A percentile compares a stretch with the other conserved stretches of the same genome.
Evolutionary conservation across 2,888 invertebrate genomes (phyloP).

Genomic region (Agriopis marginaria): DNA sequence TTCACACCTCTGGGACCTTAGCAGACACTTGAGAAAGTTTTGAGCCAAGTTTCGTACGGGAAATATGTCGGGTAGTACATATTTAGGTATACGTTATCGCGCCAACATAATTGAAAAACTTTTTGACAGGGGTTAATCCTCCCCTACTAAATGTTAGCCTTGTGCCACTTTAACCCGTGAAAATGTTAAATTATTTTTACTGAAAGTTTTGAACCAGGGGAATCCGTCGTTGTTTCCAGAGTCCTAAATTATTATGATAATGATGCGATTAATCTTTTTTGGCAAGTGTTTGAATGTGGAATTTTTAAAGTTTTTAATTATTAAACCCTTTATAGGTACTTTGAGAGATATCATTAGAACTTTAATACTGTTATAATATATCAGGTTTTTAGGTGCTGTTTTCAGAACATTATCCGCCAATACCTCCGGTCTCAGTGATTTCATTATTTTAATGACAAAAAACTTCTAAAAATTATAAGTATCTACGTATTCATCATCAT

Average conservation of each 20-base stretch:
- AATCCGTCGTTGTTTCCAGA: slow-evolving; percentile 1
- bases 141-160: slow-evolving; percentile 50
- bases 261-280: background rate
- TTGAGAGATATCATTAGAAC: background rate
- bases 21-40: slow-evolving; percentile 45
- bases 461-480: background rate
- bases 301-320: background rate
- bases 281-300: background rate
- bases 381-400: too few relatives aligned
- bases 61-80: slow-evolving; percentile 67
- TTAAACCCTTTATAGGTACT: background rate
- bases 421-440: too few relatives aligned
- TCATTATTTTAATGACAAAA: background rate
- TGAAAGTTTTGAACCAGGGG: slow-evolving; percentile 13
- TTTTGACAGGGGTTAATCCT: slow-evolving; percentile 76
- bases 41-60: slow-evolving; percentile 61
- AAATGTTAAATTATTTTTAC: slow-evolving; percentile 23
- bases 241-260: slow-evolving; percentile 11
- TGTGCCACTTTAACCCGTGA: slow-evolving; percentile 26
- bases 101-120: slow-evolving; percentile 81
- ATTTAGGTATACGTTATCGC: slow-evolving; percentile 68
- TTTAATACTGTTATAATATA: too few relatives aligned
- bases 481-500: background rate
- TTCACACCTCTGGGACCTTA: slow-evolving; percentile 34
- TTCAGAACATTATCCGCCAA: too few relatives aligned